Evolutionary conservation across 2,797 vertebrate species (phyloP).

Genomic region (Garrulus glandarius): DNA sequence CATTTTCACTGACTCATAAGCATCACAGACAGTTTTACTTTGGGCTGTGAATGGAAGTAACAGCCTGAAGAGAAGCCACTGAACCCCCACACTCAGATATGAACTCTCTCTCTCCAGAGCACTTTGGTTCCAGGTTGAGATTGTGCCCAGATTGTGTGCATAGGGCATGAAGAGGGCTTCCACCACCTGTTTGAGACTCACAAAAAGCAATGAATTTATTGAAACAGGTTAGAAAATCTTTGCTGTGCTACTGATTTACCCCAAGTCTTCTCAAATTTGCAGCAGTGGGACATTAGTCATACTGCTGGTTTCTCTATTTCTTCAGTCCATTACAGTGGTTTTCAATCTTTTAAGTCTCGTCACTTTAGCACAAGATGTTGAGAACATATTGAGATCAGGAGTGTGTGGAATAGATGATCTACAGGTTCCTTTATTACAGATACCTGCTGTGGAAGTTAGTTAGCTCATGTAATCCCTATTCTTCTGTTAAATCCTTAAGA

Average conservation of each 20-base stretch:
- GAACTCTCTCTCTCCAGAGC: background rate
- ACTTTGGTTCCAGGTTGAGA: background rate
- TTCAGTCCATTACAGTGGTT: background rate
- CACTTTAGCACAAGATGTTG: background rate
- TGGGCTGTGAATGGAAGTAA: background rate
- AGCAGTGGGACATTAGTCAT: background rate
- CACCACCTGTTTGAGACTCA: background rate
- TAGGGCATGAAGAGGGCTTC: background rate
- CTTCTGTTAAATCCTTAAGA: background rate
- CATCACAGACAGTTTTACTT: background rate
- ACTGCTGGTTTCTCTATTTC: background rate
- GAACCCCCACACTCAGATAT: background rate
- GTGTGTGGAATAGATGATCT: background rate
- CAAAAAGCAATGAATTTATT: background rate
- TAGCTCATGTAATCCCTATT: background rate
- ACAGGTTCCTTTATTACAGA: background rate
- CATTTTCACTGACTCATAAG: background rate
- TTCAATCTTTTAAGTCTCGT: background rate
- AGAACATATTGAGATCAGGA: background rate
- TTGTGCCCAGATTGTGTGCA: fast-evolving
- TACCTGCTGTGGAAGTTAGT: background rate
- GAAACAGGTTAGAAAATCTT: background rate
- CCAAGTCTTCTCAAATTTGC: background rate
- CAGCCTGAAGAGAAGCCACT: background rate
- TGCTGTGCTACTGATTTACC: background rate